phyloP scores from a whole-genome alignment of 2,113 vertebrate genomes.

The Zootoca vivipara region DNA sequence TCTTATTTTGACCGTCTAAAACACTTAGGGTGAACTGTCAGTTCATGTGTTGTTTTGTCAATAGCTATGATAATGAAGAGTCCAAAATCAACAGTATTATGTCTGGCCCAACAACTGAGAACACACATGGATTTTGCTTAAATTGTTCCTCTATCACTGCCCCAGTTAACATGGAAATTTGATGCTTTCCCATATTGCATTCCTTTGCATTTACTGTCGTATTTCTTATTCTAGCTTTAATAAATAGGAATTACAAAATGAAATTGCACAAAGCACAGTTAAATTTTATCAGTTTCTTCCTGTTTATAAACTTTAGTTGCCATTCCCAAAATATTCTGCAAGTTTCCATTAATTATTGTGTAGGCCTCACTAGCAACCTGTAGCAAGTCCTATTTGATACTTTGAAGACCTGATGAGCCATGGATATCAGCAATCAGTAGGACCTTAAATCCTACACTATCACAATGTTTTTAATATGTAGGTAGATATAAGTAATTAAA shows the following conservation, averaged over 20 bases:
- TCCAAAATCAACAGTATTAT: neutral
- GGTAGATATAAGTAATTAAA: no score
- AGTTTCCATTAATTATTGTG: neutral
- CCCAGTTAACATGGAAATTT: neutral
- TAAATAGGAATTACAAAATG: neutral
- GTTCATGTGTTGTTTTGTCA: constrained; percentile 10
- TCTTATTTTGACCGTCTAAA: neutral
- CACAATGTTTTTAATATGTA: neutral
- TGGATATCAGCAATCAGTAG: neutral
- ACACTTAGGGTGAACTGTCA: neutral
- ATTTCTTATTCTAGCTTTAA: neutral
- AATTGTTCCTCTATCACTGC: neutral
- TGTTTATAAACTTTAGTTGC: neutral
- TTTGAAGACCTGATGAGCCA: neutral
- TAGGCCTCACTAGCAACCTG: neutral
- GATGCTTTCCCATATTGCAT: neutral
- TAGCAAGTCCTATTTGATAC: neutral
- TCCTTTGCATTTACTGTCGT: neutral
- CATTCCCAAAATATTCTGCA: neutral
- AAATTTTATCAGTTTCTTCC: neutral
- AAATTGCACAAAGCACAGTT: neutral
- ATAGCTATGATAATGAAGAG: neutral
- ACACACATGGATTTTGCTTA: neutral
- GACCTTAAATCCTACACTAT: no score
- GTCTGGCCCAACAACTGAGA: neutral